Base-by-base conservation (phyloP, 2,888 invertebrate species). In the Electrophaes corylata region DNA sequence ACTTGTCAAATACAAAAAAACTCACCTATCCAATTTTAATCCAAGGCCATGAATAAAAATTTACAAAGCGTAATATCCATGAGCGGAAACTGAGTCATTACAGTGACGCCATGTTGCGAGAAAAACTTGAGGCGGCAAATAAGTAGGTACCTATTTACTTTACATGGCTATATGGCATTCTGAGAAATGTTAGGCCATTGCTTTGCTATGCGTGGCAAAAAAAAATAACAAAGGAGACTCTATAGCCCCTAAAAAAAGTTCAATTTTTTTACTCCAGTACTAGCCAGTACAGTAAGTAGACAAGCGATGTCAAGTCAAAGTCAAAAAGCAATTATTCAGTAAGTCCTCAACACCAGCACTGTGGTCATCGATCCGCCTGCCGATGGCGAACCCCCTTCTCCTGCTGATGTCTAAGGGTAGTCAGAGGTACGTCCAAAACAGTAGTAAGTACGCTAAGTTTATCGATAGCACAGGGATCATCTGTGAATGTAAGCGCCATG, bases 51-150 rank as follows among this genome's bases (percentile, higher is more conserved):
- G 40, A 29, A 45, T 47, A 40, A 40, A 55, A 57, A 57, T 62
- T 33, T 52, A 54, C 61, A 57, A 60, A 37, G 33, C 39, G 45
- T 60, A 10, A 56, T 59, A 47, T 43, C 40, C 20, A 23, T 47
- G 63, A 57, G 51, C 70, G 71, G 70, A 71, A 68, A 61, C 63
- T 71, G 67, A 70, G 51, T 70, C 69, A 69, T 54, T 64, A 45
- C 40, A 57, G 58, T 71, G 70, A 69, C 69, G 69, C 54, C 69
- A 71, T 64, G 16, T 49, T 35, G 57, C 41, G 26, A 53, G 45
- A 51, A 47, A 62, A 46, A 59, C 37, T 37, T 10, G 10, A 16
- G 16, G 12, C 12, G 12, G 16, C 37, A 37, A 16, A 10, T 16
- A 37, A 16, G 3, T 37, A 33, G n/a, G 12, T 33, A 33, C 33